Conservation (phyloP, 2,797 vertebrate species). For the Sebastes nivosus region DNA sequence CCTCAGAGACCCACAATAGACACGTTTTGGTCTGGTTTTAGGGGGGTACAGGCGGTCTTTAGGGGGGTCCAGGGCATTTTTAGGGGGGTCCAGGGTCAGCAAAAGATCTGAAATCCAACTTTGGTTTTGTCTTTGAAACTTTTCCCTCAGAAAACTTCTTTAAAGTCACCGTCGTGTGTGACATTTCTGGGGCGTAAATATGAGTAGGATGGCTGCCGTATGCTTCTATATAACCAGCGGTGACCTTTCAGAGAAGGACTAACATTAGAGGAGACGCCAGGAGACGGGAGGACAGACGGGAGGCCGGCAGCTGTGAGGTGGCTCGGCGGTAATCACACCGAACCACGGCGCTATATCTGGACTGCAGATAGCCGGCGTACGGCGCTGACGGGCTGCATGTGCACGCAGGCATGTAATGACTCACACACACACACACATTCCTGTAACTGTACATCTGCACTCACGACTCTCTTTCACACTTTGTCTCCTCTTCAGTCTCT, state of each 20-base stretch:
- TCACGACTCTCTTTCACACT: neutral
- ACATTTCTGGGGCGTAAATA: neutral
- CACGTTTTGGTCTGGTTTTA: accelerated
- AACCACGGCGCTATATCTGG: neutral
- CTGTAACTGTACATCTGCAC: neutral
- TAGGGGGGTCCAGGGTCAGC: neutral
- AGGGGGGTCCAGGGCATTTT: too few species aligned
- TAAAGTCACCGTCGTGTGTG: neutral
- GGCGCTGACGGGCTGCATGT: neutral
- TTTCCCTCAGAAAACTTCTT: neutral
- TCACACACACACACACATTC: neutral
- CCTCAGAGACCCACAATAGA: too few species aligned
- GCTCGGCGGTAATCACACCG: conserved; percentile 9
- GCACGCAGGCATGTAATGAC: neutral
- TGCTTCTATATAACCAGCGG: neutral
- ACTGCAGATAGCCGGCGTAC: neutral
- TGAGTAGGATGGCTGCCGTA: neutral
- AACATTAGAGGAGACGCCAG: conserved; percentile 13
- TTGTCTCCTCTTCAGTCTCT: neutral
- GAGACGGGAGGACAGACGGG: neutral
- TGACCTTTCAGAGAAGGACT: conserved; percentile 27
- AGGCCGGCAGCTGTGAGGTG: neutral
- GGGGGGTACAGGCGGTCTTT: too few species aligned
- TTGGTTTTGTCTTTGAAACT: neutral
- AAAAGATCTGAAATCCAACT: neutral